Base-by-base conservation (phyloP, 2,888 invertebrate species). In the Napeogenes inachia region DNA sequence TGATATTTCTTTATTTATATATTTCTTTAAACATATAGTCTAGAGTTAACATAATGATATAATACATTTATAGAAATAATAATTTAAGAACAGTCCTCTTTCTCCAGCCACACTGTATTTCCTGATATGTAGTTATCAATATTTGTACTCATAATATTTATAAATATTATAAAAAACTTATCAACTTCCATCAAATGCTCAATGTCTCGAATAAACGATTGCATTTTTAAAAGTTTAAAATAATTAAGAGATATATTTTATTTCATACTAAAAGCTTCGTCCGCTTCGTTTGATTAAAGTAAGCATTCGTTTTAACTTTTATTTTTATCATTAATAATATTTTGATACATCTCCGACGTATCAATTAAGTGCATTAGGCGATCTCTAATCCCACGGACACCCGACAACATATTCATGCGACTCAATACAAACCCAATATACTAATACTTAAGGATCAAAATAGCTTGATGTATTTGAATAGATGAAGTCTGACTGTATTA, bases 321-420 rank as follows among this genome's bases (percentile, higher is more conserved):
- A 54, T 64, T 62, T 63, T 62, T 65, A 62, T 61, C 64, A 62
- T 61, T 61, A 67, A 64, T 64, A 61, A 67, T 64, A 63, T 67
- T 67, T 64, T 65, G 67, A 67, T 67, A 59, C 57, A 61, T 62
- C 64, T 62, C 57, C 62, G 62, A 62, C 67, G 61, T 59, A 57
- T 65, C 67, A 64, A 64, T 64, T 62, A 62, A 62, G 60, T 62
- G 59, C 62, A 64, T 64, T 62, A 67, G 62, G 56, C 62, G 58
- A 57, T 57, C 57, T 60, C 60, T 64, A 42, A 60, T 57, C 60
- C 50, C 56, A 30, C n/a, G 53, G 53, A 59, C 59, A 56, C 30
- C 21, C 59, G 45, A 57, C 50, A 5, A 13, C 45, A 12, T 4
- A 4, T 13, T 10, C 30, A 30, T 30, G 10, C 12, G 13, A 30